Evolutionary conservation across 1,140 invertebrate species (phyloP).

Genomic region (Aphaenogaster floridana): DNA sequence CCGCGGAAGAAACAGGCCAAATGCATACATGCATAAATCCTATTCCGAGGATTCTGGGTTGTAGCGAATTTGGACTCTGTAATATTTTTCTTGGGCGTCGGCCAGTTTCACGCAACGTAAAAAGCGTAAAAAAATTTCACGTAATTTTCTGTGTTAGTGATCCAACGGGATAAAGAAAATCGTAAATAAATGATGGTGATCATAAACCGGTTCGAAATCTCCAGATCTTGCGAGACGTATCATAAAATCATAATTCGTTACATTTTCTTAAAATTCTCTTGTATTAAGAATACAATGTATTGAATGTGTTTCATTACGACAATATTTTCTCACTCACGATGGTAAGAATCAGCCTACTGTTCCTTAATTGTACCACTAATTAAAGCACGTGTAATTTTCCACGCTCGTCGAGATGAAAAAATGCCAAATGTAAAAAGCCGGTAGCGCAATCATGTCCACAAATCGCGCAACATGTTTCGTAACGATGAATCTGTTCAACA

Average conservation of each 20-base stretch:
- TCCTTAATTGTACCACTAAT: slow-evolving; percentile 46
- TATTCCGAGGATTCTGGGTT: neutral
- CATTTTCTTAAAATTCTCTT: neutral
- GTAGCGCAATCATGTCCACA: slow-evolving; percentile 38
- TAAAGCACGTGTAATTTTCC: slow-evolving; percentile 45
- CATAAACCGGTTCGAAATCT: neutral
- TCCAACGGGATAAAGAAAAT: neutral
- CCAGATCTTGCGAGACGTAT: neutral
- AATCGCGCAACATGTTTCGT: slow-evolving; percentile 40
- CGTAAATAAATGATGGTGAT: neutral
- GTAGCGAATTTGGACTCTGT: neutral
- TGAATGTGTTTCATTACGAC: neutral
- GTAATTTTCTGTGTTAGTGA: slow-evolving; percentile 12
- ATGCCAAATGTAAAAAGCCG: neutral
- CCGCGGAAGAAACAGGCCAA: neutral
- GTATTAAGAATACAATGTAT: slow-evolving; percentile 21
- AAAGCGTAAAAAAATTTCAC: neutral
- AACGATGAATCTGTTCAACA: slow-evolving; percentile 19
- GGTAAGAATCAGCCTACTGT: neutral
- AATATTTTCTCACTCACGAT: slow-evolving; percentile 22
- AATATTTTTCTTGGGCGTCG: slow-evolving; percentile 8
- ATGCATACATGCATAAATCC: slow-evolving; percentile 5
- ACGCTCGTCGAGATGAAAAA: slow-evolving; percentile 39
- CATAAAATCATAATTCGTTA: neutral
- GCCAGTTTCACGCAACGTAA: neutral